Base-by-base conservation (phyloP, 2,888 invertebrate species). In the Nomada lathburiana region DNA sequence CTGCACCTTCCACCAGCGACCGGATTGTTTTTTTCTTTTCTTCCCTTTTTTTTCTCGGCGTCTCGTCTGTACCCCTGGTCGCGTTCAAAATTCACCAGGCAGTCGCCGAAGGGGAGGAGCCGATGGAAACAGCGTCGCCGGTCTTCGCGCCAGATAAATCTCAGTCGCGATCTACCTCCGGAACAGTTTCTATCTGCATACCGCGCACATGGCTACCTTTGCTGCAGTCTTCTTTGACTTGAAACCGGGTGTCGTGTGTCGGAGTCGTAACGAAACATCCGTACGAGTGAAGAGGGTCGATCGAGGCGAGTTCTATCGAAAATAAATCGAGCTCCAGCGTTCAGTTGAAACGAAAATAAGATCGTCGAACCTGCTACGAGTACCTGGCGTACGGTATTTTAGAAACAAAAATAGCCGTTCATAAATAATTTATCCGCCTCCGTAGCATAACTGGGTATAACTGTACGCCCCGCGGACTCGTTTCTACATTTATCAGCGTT, bases 71-170 rank as follows among this genome's bases (percentile, higher is more conserved):
- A 36, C 10, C 26, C 29, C 63, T 57, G 76, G 47, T 65, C 78
- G 82, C 77, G 83, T 86, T 88, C 76, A 80, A 80, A 87, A 88
- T 86, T 88, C 85, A 83, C 50, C 67, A 63, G 64, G 36, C 44
- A 62, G 73, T 80, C 78, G 70, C 73, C 82, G 57, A 87, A 76
- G 59, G 72, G 76, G 77, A 76, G 80, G 75, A 76, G 67, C 59
- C 57, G 59, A 44, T 73, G 81, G 84, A 75, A 87, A 83, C 86
- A 80, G 76, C 82, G 84, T 80, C 73, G 77, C 74, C 68, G 75
- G 74, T 76, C 82, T 80, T 83, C 84, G 80, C 78, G 82, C 82
- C 76, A 84, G 89, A 90, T 90, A 90, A 90, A 90, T 90, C 90
- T 88, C 84, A 82, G 85, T 87, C 88, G 86, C 87, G 89, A 90